Evolutionary conservation across 2,113 vertebrate species (phyloP).

Genomic region (Pristiophorus japonicus): DNA sequence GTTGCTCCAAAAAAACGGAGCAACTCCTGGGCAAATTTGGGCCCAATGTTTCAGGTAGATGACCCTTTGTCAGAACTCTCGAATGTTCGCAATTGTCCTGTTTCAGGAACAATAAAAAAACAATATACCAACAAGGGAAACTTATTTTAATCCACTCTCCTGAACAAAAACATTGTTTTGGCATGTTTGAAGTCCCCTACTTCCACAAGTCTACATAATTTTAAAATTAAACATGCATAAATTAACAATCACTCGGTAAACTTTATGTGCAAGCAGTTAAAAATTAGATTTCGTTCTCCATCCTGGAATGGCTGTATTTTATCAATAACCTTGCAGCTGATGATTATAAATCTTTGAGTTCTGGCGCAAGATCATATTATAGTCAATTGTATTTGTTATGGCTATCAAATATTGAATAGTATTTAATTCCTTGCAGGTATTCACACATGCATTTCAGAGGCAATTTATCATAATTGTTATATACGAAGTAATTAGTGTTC

Average conservation of each 20-base stretch:
- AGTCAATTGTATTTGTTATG: not conserved
- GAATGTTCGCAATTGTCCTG: too few species aligned
- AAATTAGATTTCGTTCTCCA: not conserved
- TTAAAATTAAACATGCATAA: not conserved
- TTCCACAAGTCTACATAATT: not conserved
- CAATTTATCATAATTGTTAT: not conserved
- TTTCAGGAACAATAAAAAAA: not conserved
- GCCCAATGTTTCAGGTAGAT: too few species aligned
- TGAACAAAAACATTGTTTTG: not conserved
- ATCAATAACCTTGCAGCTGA: constrained; percentile 9
- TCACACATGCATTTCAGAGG: not conserved
- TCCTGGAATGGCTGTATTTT: not conserved
- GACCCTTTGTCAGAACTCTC: too few species aligned
- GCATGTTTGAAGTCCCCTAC: not conserved
- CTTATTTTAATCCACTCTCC: not conserved
- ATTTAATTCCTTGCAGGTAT: not conserved
- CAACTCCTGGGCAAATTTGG: too few species aligned
- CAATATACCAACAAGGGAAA: not conserved
- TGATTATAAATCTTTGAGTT: not conserved
- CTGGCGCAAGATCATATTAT: not conserved
- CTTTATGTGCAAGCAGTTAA: not conserved
- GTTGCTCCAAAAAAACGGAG: too few species aligned
- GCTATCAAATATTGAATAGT: not conserved
- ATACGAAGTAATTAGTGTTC: not conserved
- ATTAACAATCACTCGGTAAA: not conserved